These are phyloP conservation scores for Epinephelus cyanopodus DNA, from an alignment of 2,113 vertebrate species.

Conservation along the genomic window DNA sequence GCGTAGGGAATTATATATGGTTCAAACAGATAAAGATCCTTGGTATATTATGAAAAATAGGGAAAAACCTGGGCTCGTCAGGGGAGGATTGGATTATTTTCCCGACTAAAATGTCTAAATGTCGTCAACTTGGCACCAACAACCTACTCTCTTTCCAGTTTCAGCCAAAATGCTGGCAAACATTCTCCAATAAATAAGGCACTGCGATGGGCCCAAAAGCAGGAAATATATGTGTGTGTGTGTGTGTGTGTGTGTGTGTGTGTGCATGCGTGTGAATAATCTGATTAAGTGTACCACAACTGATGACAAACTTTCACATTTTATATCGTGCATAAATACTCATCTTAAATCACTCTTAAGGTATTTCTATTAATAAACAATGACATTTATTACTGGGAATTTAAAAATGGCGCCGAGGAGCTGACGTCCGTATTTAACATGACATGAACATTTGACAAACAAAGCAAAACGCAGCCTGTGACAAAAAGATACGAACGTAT, in stretches of 20 bases:
- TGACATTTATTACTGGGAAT: slow-evolving; percentile 65
- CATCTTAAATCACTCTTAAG: slow-evolving; percentile 77
- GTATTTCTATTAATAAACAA: slow-evolving; percentile 74
- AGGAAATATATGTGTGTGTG: slow-evolving; percentile 28
- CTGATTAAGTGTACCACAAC: slow-evolving; percentile 58
- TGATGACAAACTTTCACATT: slow-evolving; percentile 71
- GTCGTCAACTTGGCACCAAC: slow-evolving; percentile 45
- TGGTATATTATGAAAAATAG: slow-evolving; percentile 51
- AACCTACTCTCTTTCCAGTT: slow-evolving; percentile 71
- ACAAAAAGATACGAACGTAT: slow-evolving; percentile 48
- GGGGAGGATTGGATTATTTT: slow-evolving; percentile 20
- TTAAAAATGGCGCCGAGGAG: slow-evolving; percentile 48
- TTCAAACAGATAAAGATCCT: slow-evolving; percentile 60
- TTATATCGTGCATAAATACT: slow-evolving; percentile 82
- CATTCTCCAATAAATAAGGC: slow-evolving; percentile 81
- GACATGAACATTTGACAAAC: slow-evolving; percentile 28
- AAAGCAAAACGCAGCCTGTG: slow-evolving; percentile 59
- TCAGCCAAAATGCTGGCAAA: slow-evolving; percentile 52
- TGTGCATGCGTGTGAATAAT: slow-evolving; percentile 37
- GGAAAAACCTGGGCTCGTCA: slow-evolving; percentile 14
- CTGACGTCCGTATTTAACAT: slow-evolving; percentile 43
- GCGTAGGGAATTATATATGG: slow-evolving; percentile 63
- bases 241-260: neutral
- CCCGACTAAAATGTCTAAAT: slow-evolving; percentile 38
- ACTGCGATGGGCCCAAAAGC: slow-evolving; percentile 49